phyloP scores from a whole-genome alignment of 2,113 vertebrate genomes.

The Orycteropus afer region DNA sequence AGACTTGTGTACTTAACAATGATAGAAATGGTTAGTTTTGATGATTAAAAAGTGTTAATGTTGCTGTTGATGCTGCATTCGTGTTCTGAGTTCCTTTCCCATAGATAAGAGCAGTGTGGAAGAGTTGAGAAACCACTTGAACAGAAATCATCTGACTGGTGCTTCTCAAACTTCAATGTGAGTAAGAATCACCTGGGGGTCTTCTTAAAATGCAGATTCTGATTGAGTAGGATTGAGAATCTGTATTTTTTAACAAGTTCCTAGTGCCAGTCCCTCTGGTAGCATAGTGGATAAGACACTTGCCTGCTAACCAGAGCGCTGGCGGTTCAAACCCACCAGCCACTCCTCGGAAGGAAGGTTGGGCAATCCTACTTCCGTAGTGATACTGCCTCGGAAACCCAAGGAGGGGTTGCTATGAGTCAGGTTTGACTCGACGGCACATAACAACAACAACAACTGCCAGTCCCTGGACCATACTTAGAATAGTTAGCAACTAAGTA shows the following conservation, averaged over 20 bases:
- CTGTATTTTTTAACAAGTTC: background rate
- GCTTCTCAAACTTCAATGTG: background rate
- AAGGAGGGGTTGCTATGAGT: too few relatives aligned
- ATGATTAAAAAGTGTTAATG: background rate
- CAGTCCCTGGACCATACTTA: background rate
- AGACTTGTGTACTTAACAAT: background rate
- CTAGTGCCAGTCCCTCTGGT: background rate
- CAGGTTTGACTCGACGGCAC: too few relatives aligned
- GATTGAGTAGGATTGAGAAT: background rate
- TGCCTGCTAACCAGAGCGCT: too few relatives aligned
- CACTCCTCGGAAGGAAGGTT: too few relatives aligned
- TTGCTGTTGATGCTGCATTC: background rate
- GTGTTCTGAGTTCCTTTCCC: background rate
- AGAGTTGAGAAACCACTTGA: background rate
- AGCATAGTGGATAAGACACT: too few relatives aligned
- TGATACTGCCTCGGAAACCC: too few relatives aligned
- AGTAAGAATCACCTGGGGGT: background rate
- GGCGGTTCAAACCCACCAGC: too few relatives aligned
- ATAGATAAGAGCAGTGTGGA: background rate
- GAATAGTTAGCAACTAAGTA: background rate
- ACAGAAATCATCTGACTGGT: background rate
- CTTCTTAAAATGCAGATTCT: background rate
- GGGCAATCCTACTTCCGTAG: too few relatives aligned
- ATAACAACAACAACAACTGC: too few relatives aligned
- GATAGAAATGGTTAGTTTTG: background rate